Percentiles rank a stretch among this genome's conserved stretches.
phyloP scores from a whole-genome alignment of 2,113 vertebrate genomes.

The Amblyopsis rosae region DNA sequence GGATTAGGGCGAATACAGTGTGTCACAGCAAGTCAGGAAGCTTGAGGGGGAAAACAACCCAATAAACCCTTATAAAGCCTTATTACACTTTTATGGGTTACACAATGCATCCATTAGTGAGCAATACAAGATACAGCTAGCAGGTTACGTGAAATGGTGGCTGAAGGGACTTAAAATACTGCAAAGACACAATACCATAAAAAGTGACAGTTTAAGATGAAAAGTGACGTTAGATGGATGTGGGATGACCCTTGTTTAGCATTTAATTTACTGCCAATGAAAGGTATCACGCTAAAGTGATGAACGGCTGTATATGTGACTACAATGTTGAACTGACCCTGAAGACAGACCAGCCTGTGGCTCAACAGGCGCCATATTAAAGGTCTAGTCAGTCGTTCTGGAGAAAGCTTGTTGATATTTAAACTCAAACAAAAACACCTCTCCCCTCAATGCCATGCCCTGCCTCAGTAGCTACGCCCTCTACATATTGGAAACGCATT shows the following conservation, averaged over 20 bases:
- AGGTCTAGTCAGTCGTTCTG: no score
- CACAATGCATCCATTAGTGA: neutral
- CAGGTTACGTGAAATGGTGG: constrained; percentile 25
- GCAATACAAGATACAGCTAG: constrained; percentile 34
- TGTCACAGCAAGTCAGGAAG: no score
- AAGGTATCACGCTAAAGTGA: neutral
- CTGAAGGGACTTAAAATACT: neutral
- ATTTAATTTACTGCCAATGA: no score
- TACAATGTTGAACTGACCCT: neutral
- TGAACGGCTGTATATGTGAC: neutral
- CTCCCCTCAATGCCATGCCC: no score
- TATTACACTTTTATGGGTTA: constrained; percentile 11
- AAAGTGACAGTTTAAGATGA: neutral
- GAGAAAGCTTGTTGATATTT: no score
- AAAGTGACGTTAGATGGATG: no score
- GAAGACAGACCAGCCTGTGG: no score
- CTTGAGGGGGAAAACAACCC: neutral
- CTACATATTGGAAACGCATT: no score
- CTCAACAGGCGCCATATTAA: no score
- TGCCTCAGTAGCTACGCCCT: no score
- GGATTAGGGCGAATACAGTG: neutral
- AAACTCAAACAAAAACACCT: no score
- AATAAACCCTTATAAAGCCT: neutral
- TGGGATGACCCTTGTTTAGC: no score
- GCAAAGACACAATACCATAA: neutral